Evolutionary conservation across 2,113 vertebrate species (phyloP), one percentile per base, ranked within the genome.

Genomic region (Lichenostomus cassidix): DNA sequence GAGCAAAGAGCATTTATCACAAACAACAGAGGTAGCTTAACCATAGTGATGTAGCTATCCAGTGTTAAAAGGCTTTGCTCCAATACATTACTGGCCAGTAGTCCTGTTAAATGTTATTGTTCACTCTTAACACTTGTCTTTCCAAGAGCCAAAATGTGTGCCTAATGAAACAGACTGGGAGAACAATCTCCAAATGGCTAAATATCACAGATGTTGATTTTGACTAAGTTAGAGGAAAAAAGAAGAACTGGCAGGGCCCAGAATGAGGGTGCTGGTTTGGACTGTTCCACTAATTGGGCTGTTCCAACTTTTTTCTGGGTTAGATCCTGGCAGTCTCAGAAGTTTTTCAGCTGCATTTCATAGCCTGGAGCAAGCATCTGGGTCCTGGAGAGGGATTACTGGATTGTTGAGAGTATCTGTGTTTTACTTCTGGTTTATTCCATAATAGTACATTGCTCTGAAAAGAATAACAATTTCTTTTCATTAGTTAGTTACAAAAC

Each of bases 221-320:
- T 93, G 41, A 49, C 19, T 49, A 68, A 69, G 37, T 20, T 79
- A 73, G 49, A 63, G 56, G 33, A 81, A 83, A 62, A 21, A 64
- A 76, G 49, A 50, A 74, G 11, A 1, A 2, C 7, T 39, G 33
- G 11, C 3, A 0, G 5, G 33, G 3, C 6, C 41, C 27, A 55
- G 7, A 24, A 3, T 33, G 42, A 63, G 3, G 3, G 12, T 84
- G 35, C 15, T 91, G 20, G 5, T 89, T 84, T 60, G 33, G 12
- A 49, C 28, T 77, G 31, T 78, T 52, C 24, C 42, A 42, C 5
- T 31, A 37, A 28, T 81, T 62, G 16, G 11, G 3, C 9, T 52
- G 9, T 35, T 74, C 19, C 71, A 41, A 27, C 11, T 15, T 24
- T 73, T 42, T 69, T 42, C 42, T 52, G 29, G 7, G 41, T 60